phyloP scores from a whole-genome alignment of 2,888 invertebrate species.

The Anoplius nigerrimus region DNA sequence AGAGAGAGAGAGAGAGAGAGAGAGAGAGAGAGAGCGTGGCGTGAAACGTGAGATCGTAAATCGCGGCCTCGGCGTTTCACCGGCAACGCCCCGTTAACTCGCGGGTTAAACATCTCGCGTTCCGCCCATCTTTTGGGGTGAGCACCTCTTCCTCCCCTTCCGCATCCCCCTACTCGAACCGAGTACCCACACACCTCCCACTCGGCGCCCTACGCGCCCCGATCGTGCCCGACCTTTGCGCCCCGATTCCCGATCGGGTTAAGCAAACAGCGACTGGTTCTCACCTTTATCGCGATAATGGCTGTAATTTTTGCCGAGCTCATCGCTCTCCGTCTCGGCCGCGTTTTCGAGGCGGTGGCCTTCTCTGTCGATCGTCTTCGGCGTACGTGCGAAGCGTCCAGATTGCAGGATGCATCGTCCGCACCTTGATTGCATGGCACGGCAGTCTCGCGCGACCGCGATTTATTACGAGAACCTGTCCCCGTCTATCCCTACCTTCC shows the following conservation, averaged over 20 bases:
- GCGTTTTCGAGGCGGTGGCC: not conserved
- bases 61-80: conserved; percentile 61
- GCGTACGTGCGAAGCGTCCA: conserved; percentile 31
- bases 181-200: not conserved
- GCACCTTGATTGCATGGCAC: conserved; percentile 63
- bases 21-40: conserved; percentile 15
- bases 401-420: conserved; percentile 56
- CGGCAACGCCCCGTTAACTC: conserved; percentile 66
- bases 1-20: too few relatives aligned
- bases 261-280: conserved; percentile 64
- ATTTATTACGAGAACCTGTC: conserved; percentile 61
- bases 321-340: not conserved
- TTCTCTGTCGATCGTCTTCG: not conserved
- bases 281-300: conserved; percentile 66
- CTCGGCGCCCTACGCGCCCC: not conserved
- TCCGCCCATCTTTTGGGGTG: conserved; percentile 57
- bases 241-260: conserved; percentile 56
- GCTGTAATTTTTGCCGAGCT: conserved; percentile 61
- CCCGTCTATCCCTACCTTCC: conserved; percentile 16
- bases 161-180: not conserved
- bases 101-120: conserved; percentile 56
- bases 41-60: conserved; percentile 62
- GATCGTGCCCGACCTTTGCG: conserved; percentile 46
- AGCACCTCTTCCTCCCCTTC: conserved; percentile 10
- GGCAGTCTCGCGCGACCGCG: conserved; percentile 54